Evolutionary conservation across 2,888 invertebrate genomes (phyloP).

Genomic region (Eupeodes luniger): DNA sequence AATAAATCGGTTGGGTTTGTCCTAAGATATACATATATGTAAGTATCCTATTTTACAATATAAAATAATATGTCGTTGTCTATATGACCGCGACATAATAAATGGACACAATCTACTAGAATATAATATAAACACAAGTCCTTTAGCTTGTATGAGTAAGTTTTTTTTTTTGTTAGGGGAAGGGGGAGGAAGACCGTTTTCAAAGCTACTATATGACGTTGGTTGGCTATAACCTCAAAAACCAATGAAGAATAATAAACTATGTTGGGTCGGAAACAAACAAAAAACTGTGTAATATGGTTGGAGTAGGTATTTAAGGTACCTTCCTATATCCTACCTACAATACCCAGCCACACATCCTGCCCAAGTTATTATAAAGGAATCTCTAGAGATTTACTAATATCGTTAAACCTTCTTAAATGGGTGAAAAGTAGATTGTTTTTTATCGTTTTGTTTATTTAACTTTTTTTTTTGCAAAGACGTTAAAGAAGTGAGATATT

Average conservation of each 20-base stretch:
- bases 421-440: constrained; percentile 16
- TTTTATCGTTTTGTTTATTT: neutral
- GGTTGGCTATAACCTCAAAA: constrained; percentile 54
- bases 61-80: constrained; percentile 49
- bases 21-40: neutral
- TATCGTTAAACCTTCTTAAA: constrained; percentile 28
- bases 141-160: neutral
- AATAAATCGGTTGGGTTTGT: neutral
- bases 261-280: neutral
- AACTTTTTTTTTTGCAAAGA: neutral
- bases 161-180: too few relatives aligned
- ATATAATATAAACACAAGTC: constrained; percentile 63
- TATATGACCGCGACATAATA: constrained; percentile 73
- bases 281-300: neutral
- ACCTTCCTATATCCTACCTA: too few relatives aligned
- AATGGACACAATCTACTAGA: constrained; percentile 70
- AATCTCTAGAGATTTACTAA: neutral
- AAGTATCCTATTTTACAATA: constrained; percentile 20
- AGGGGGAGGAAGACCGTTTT: constrained; percentile 46
- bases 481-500: constrained; percentile 9
- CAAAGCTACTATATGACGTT: constrained; percentile 56
- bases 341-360: neutral
- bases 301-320: neutral
- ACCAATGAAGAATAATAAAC: constrained; percentile 57
- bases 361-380: constrained; percentile 11